Conservation (phyloP, 2,113 vertebrate genomes). For the Serilophus lunatus region DNA sequence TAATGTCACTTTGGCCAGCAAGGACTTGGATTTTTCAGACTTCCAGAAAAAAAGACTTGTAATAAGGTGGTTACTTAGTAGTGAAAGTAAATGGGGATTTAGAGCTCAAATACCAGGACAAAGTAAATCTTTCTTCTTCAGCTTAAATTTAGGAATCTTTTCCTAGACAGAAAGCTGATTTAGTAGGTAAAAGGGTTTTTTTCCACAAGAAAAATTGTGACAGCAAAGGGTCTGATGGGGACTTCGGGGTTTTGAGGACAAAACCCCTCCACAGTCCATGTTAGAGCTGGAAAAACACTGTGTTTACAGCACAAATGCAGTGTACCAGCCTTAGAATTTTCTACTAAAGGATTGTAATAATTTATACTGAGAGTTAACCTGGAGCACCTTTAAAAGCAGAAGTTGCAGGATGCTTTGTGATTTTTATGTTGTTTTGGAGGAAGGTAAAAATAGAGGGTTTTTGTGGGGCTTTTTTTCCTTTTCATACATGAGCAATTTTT, state of each 20-base stretch:
- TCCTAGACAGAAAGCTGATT: neutral
- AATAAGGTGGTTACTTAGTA: neutral
- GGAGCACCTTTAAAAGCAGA: neutral
- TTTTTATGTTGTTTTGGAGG: neutral
- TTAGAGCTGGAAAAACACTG: neutral
- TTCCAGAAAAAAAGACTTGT: neutral
- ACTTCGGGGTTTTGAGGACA: neutral
- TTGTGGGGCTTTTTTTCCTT: neutral
- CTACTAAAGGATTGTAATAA: neutral
- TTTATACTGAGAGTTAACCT: neutral
- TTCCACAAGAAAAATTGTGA: neutral
- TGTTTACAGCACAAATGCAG: neutral
- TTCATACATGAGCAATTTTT: neutral
- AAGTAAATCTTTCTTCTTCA: neutral
- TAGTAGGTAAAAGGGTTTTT: neutral
- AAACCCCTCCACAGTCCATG: neutral
- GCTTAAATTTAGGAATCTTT: neutral
- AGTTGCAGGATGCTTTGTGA: neutral
- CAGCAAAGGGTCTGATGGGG: neutral
- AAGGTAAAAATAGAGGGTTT: neutral
- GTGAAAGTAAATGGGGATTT: neutral
- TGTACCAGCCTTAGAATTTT: neutral
- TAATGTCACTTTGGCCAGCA: neutral
- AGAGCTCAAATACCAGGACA: neutral
- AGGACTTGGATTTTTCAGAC: neutral